Base-by-base conservation (phyloP, 2,113 vertebrate species). In the Solea senegalensis region DNA sequence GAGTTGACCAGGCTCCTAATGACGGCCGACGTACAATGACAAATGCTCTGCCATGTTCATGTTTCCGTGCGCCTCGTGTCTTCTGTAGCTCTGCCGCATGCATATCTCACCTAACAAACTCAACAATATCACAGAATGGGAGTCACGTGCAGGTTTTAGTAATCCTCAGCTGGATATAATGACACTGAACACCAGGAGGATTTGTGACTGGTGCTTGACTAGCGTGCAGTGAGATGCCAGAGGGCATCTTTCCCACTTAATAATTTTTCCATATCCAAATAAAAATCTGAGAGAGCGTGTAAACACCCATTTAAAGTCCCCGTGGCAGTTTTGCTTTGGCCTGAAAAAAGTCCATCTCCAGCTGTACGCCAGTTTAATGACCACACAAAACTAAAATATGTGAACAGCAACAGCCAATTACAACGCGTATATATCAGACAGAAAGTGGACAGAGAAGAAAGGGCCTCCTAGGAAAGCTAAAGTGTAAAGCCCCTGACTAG, bases 401-500 rank as follows among this genome's bases (percentile, higher is more conserved):
- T 55, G 59, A 52, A 71, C 52, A 65, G 41, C 16, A 28, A 43
- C 40, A 48, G 15, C 45, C 50, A 21, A 39, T 44, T 62, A 13
- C 52, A 43, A 45, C 44, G 15, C 15, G 60, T 13, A 45, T 39
- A 54, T 53, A 26, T 64, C 46, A 6, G 39, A 55, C 27, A 55
- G 49, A 43, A 2, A 4, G 4, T 6, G 11, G 52, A 26, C n/a
- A 10, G 50, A 1, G 26, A 34, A 66, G 2, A 64, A 50, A 55
- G 64, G 40, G n/a, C 3, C 16, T 8, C 48, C 51, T 9, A 46
- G 50, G 43, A 72, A 64, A 58, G 58, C 53, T 62, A 7, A 44
- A 61, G 75, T 58, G 51, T 40, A 45, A 78, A 64, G 74, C 77
- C 51, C 66, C 65, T 28, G 11, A 71, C 65, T 1, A 74, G 54